Evolutionary conservation across 2,888 invertebrate genomes (phyloP).

Genomic region (Mythimna lalbum): DNA sequence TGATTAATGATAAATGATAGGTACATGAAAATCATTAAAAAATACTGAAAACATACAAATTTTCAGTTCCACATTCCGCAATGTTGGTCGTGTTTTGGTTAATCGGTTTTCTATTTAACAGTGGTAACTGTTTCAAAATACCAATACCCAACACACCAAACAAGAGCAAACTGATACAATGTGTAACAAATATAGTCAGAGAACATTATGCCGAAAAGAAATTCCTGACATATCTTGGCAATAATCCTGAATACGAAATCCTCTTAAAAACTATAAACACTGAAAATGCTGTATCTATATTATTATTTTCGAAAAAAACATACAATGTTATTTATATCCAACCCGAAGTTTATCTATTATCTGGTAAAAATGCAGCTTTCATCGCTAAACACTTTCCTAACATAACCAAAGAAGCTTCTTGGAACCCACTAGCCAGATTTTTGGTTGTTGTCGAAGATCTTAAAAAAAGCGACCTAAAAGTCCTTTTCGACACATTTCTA

Average conservation of each 20-base stretch:
- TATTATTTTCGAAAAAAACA: slow-evolving; percentile 17
- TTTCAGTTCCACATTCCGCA: slow-evolving; percentile 1
- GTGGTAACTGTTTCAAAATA: slow-evolving; percentile 30
- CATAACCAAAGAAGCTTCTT: slow-evolving; percentile 65
- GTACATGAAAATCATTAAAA: background rate
- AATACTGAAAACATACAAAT: background rate
- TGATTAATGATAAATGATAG: slow-evolving; percentile 30
- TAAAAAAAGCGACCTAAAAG: slow-evolving; percentile 46
- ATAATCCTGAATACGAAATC: slow-evolving; percentile 31
- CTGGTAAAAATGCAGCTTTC: slow-evolving; percentile 43
- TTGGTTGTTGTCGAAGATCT: slow-evolving; percentile 69
- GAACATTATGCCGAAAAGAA: slow-evolving; percentile 49
- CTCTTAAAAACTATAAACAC: slow-evolving; percentile 44
- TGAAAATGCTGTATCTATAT: slow-evolving; percentile 21
- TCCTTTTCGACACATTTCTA: slow-evolving; percentile 73
- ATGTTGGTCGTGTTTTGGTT: slow-evolving; percentile 44
- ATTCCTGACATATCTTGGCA: slow-evolving; percentile 41
- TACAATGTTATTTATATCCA: slow-evolving; percentile 11
- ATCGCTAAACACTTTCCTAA: slow-evolving; percentile 56
- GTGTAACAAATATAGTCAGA: slow-evolving; percentile 47
- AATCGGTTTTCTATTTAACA: slow-evolving; percentile 6
- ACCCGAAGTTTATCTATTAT: slow-evolving; percentile 69
- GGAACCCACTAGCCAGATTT: slow-evolving; percentile 74
- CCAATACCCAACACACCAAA: slow-evolving; percentile 2
- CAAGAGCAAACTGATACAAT: slow-evolving; percentile 40